These are phyloP conservation scores for Lepidocyrtinus sp. DNA, from an alignment of 2,888 invertebrate genomes.

Conservation along the genomic window DNA sequence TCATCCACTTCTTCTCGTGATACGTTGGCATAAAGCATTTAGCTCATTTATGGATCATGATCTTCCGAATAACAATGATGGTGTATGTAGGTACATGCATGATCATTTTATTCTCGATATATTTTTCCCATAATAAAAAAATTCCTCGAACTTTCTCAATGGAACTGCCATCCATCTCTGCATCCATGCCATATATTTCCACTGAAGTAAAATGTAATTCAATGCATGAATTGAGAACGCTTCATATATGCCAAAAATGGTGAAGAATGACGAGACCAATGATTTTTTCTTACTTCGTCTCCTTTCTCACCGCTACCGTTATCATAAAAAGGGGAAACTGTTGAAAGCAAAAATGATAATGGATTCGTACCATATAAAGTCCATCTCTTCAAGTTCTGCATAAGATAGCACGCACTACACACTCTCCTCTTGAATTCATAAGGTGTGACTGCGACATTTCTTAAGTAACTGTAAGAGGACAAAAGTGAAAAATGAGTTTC, in stretches of 20 bases:
- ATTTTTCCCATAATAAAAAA: constrained; percentile 14
- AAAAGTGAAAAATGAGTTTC: constrained; percentile 37
- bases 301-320: constrained; percentile 8
- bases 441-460: constrained; percentile 14
- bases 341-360: constrained; percentile 7
- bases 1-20: neutral
- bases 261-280: neutral
- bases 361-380: constrained; percentile 15
- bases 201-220: neutral
- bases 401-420: no score
- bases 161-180: constrained; percentile 7
- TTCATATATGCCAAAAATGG: constrained; percentile 4
- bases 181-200: constrained; percentile 1
- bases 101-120: neutral
- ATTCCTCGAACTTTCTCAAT: neutral
- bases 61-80: constrained; percentile 16
- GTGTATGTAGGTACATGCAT: no score
- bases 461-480: constrained; percentile 5
- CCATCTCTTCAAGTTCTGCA: no score
- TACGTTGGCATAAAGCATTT: no score
- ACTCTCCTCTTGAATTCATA: no score
- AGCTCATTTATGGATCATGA: constrained; percentile 18
- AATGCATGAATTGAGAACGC: neutral
- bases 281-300: constrained; percentile 12
- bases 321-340: neutral